Base-by-base conservation (phyloP, 2,888 invertebrate species). In the Nematopogon swammerdamellus region DNA sequence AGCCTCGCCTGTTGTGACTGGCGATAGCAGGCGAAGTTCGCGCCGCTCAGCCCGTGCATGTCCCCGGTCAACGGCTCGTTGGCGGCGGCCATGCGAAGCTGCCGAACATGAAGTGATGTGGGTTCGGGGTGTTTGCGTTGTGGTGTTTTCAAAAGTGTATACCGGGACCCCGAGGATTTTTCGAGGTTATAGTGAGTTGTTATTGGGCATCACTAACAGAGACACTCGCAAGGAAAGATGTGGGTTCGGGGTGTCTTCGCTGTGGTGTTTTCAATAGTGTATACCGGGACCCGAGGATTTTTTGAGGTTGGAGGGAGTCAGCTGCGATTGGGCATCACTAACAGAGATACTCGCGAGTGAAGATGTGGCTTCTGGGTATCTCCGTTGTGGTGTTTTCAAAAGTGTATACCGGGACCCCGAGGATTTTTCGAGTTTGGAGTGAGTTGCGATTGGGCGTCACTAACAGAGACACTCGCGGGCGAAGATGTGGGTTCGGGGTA, bases 21-120 rank as follows among this genome's bases (percentile, higher is more conserved):
- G 52, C 94, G 85, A 70, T 95, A 93, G 68, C 98, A 98, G 56
- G 90, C 87, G 62, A 93, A 95, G 77, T 98, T 97, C 18, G 94
- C 93, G 44, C 95, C 95, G 53, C 94, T 85, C 30, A 96, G 88
- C 1, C 97, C 97, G 60, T 92, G 91, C 82, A 97, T 88, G 65
- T 95, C 91, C 4, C 98, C 98, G 3, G 87, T 87, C 63, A 88
- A 88, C 0, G 97, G 95, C 64, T 92, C 91, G 72, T 98, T 97
- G 57, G 97, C 75, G 0, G 97, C 97, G 29, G 93, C 93, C 79
- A 98, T 82, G 61, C 96, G 89, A 52, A 98, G 81, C 95, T 96
- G 72, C 30, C 25, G n/a, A n/a, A n/a, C n/a, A n/a, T n/a, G n/a
- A 25, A 8, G 25, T 25, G 25, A 25, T 6, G 4, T 6, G 25